Base-by-base conservation (phyloP, 2,888 invertebrate genomes). In the Chrysolina haemoptera region DNA sequence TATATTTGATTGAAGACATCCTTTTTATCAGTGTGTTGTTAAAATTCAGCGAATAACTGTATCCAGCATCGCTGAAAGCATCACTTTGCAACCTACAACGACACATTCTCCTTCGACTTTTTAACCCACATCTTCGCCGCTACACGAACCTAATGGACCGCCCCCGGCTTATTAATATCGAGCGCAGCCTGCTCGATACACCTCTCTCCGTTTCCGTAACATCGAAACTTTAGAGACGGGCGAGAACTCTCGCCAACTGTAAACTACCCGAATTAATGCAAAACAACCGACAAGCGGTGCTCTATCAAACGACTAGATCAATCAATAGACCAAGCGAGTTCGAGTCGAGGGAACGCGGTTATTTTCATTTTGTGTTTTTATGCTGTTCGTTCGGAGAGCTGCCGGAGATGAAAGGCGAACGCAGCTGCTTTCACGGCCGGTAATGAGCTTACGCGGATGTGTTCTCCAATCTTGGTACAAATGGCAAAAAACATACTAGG, bases 281-380 rank as follows among this genome's bases (percentile, higher is more conserved):
- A 63, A 40, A 63, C 40, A 41, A 63, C 63, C 63, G 40, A 40
- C 22, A 40, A n/a, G 40, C 63, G 63, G 63, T 41, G 41, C 41
- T 63, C 41, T 40, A 16, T 63, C 63, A 43, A 63, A 63, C 63
- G 40, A 41, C 41, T 18, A 40, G 40, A 63, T 63, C 63, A 63
- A 63, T 63, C 63, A 40, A 63, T 63, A 63, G 41, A 14, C 20
- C 16, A 16, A 18, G 27, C 40, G 16, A 40, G 1, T 14, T 12
- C 5, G 18, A 11, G 12, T 18, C 9, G 53, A 53, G 20, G 53
- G 12, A 35, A 35, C 35, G 35, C 35, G 35, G 0, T 0, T 0
- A 0, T 8, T 35, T 8, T 35, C 35, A 10, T 53, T 18, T 53
- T 20, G 16, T 20, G 18, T 20, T 53, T 20, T 53, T 20, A 10